phyloP scores from a whole-genome alignment of 2,113 vertebrate species.

The Lepus europaeus region DNA sequence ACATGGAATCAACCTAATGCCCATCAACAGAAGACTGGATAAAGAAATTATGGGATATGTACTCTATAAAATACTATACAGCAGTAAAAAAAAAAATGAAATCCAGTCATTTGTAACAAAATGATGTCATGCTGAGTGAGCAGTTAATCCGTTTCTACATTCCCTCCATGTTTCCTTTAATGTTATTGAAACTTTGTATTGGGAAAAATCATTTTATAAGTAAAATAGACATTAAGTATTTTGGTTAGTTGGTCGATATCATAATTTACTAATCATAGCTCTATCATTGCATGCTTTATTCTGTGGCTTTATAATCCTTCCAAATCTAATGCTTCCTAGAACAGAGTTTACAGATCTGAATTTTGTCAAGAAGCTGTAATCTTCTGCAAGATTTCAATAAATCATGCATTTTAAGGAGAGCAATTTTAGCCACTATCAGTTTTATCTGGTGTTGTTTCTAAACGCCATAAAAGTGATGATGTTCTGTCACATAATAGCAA shows the following conservation, averaged over 20 bases:
- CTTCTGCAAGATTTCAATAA: slow-evolving; percentile 57
- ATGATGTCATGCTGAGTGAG: not conserved
- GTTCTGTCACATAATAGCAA: not conserved
- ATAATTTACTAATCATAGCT: slow-evolving; percentile 45
- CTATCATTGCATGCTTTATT: slow-evolving; percentile 13
- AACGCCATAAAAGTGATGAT: not conserved
- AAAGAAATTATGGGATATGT: too few species aligned
- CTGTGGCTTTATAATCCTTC: slow-evolving; percentile 52
- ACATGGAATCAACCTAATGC: too few species aligned
- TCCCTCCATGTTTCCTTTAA: slow-evolving; percentile 40
- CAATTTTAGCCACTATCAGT: not conserved
- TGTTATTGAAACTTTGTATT: slow-evolving; percentile 38
- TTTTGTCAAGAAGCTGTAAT: slow-evolving; percentile 46
- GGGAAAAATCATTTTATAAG: slow-evolving; percentile 44
- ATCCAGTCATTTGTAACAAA: too few species aligned
- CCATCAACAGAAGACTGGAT: too few species aligned
- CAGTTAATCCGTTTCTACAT: slow-evolving; percentile 41
- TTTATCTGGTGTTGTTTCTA: not conserved
- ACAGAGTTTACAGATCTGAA: slow-evolving; percentile 47
- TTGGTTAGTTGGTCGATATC: not conserved
- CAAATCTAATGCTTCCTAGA: slow-evolving; percentile 38
- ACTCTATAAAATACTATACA: too few species aligned
- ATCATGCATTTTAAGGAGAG: not conserved
- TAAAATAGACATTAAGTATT: slow-evolving; percentile 18
- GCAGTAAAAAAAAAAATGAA: too few species aligned